phyloP scores from a whole-genome alignment of 1,140 invertebrate genomes.

The Metopolophium dirhodum region DNA sequence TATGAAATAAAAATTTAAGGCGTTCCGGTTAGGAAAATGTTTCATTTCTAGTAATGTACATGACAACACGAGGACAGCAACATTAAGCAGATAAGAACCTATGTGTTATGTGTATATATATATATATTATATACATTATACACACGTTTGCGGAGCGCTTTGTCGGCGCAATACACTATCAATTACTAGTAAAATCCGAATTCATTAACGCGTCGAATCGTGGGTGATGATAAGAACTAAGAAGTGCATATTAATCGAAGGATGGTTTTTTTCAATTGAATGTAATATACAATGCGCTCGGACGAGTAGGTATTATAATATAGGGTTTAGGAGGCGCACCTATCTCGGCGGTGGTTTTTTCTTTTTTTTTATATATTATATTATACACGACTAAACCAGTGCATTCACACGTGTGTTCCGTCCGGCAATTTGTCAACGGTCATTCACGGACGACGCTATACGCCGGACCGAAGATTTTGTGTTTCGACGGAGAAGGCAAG shows the following conservation, averaged over 20 bases:
- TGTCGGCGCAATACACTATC: not conserved
- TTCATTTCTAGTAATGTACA: constrained; percentile 7
- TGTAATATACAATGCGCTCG: not conserved
- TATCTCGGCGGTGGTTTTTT: not conserved
- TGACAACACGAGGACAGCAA: constrained; percentile 9
- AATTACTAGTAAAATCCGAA: not conserved
- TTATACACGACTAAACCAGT: not conserved
- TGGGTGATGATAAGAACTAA: constrained; percentile 4
- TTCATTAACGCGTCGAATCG: not conserved
- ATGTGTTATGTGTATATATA: not conserved
- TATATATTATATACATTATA: not conserved
- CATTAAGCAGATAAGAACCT: not conserved
- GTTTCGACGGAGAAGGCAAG: not conserved
- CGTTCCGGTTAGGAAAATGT: not conserved
- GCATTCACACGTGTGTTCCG: not conserved
- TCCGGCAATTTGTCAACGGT: constrained; percentile 33
- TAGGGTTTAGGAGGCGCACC: not conserved
- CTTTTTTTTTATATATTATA: no score
- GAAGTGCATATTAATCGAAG: constrained; percentile 4
- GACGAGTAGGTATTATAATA: not conserved
- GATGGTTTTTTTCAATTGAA: not conserved
- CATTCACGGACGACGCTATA: not conserved
- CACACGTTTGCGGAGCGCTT: not conserved
- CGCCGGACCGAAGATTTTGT: not conserved
- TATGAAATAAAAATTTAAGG: constrained; percentile 8